Evolutionary conservation across 2,113 vertebrate species (phyloP), one percentile per base, ranked within the genome.

Genomic region (Hippocampus abdominalis): DNA sequence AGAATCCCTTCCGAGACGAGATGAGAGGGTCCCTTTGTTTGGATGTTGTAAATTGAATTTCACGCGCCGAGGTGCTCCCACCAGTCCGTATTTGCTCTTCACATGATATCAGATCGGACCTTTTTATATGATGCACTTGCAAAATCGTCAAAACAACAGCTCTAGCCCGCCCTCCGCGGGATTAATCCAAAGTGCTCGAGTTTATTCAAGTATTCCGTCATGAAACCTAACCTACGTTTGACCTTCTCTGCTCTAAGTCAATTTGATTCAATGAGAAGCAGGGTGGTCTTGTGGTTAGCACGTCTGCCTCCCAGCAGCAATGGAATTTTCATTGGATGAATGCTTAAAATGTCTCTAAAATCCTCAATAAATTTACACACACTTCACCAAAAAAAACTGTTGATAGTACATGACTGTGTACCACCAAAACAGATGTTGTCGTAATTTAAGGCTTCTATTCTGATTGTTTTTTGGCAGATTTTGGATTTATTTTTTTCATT

Each of bases 121-220:
- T 73, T 77, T 76, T 59, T 29, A 29, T 59, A 16, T 64, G 64
- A 64, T 39, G 70, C 42, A 9, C 40, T 25, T 66, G 49, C 48
- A 67, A 63, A 54, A 69, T 59, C 67, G 72, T 25, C 12, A 64
- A 64, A 69, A 78, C 48, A 62, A 68, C 6, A 63, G 56, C 71
- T 8, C 11, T 18, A 49, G 79, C 63, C 69, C 1, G 56, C 65
- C 78, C 73, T 84, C 79, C 79, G 69, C 21, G 44, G 27, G 32
- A 60, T 61, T 29, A 9, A 15, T 67, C 77, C 68, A 66, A 63
- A 75, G 62, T 54, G 29, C 54, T 74, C 9, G 27, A 32, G 15
- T 16, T 59, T 57, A 29, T 29, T 59, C 18, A 59, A 32, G 13
- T 27, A 57, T 27, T 29, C 27, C 7, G 11, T 13, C 39, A 64